phyloP scores from a whole-genome alignment of 2,113 vertebrate species.

The Scomber colias region DNA sequence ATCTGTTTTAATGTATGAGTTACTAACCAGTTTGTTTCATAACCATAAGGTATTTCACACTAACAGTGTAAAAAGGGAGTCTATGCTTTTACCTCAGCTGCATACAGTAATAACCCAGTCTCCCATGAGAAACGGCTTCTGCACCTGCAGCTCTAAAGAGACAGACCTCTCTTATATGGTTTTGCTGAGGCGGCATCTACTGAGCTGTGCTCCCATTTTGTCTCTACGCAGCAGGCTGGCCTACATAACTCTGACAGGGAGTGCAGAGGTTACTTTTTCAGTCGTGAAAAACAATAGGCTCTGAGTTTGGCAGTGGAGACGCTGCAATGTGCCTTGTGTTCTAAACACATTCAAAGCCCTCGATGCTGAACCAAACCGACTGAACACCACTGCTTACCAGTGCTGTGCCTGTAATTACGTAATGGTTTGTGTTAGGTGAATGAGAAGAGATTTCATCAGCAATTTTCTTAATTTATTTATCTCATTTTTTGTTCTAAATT shows the following conservation, averaged over 20 bases:
- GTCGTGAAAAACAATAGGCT: conserved; percentile 53
- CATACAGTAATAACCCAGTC: conserved; percentile 27
- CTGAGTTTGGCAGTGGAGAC: conserved; percentile 38
- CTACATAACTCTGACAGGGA: conserved; percentile 64
- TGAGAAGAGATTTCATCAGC: not conserved
- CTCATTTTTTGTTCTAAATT: not conserved
- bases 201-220: conserved; percentile 58
- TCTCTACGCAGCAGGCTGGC: conserved; percentile 63
- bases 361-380: conserved; percentile 6
- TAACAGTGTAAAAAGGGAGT: not conserved
- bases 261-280: conserved; percentile 42
- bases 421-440: not conserved
- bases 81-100: conserved; percentile 32
- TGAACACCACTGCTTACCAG: not conserved
- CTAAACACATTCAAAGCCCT: conserved; percentile 26
- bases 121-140: conserved; percentile 23
- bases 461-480: not conserved
- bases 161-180: not conserved
- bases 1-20: not conserved
- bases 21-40: not conserved
- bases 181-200: conserved; percentile 63
- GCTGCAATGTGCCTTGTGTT: conserved; percentile 66
- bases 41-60: not conserved
- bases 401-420: not conserved
- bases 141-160: conserved; percentile 36